These are phyloP conservation scores for Cassiopea andromeda DNA, from an alignment of 30 jellyfish, hydroid and myxozoan genomes.

Conservation along the genomic window DNA sequence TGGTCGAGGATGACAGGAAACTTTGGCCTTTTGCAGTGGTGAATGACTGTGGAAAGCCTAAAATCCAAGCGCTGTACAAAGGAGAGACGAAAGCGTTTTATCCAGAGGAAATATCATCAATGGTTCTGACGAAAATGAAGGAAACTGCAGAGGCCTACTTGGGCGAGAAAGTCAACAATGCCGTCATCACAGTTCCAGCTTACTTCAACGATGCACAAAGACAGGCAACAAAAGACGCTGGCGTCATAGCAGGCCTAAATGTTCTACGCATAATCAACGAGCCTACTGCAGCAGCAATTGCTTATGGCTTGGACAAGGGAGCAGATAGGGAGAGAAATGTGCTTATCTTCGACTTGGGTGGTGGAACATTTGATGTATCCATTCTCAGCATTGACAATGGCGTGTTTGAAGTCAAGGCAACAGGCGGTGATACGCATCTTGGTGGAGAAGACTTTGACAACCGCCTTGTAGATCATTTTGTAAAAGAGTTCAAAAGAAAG, in stretches of 20 bases:
- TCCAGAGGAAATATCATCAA: slow-evolving; percentile 89
- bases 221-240: slow-evolving; percentile 96
- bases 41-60: slow-evolving; percentile 64
- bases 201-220: slow-evolving; percentile 87
- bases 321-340: slow-evolving; percentile 47
- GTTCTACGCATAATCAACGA: slow-evolving; percentile 86
- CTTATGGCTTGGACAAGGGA: slow-evolving; percentile 86
- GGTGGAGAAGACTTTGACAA: slow-evolving; percentile 96
- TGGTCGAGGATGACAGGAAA: slow-evolving; percentile 69
- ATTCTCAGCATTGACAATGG: slow-evolving; percentile 75
- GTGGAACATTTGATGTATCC: slow-evolving; percentile 95
- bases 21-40: slow-evolving; percentile 80
- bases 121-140: slow-evolving; percentile 80
- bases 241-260: slow-evolving; percentile 82
- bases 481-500: slow-evolving; percentile 77
- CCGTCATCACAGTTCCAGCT: slow-evolving; percentile 93
- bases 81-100: slow-evolving; percentile 56
- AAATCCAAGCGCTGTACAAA: slow-evolving; percentile 32
- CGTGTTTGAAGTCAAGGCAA: slow-evolving; percentile 84
- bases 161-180: slow-evolving; percentile 76
- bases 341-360: slow-evolving; percentile 88
- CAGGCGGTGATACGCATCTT: slow-evolving; percentile 84
- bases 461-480: slow-evolving; percentile 66
- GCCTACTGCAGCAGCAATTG: slow-evolving; percentile 98
- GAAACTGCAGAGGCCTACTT: slow-evolving; percentile 85